A percentile compares a stretch with the other conserved stretches of the same genome.
Evolutionary conservation across 2,888 invertebrate species (phyloP).

Genomic region (Hartigia nigra): DNA sequence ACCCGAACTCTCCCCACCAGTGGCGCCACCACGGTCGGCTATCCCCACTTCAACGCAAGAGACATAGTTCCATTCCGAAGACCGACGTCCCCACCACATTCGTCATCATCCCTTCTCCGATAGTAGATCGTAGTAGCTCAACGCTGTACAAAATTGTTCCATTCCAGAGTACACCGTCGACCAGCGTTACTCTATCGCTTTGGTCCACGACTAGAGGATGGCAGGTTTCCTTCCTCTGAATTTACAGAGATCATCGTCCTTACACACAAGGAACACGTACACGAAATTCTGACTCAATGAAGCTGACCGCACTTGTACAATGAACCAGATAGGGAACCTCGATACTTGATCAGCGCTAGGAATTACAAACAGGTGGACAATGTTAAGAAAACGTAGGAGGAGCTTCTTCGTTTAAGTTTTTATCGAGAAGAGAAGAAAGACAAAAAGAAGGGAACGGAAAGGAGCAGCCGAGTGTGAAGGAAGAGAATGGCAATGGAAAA

Average conservation of each 20-base stretch:
- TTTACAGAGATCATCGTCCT: background rate
- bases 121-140: background rate
- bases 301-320: background rate
- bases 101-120: slow-evolving; percentile 24
- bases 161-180: background rate
- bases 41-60: slow-evolving; percentile 12
- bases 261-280: background rate
- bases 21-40: slow-evolving; percentile 25
- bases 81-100: slow-evolving; percentile 23
- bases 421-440: background rate
- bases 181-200: background rate
- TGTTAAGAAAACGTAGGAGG: background rate
- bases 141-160: background rate
- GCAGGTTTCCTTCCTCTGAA: background rate
- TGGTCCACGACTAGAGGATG: background rate
- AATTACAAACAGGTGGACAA: background rate
- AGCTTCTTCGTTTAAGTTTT: background rate
- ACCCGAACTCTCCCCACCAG: slow-evolving; percentile 27
- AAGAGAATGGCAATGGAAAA: slow-evolving; percentile 28
- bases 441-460: slow-evolving; percentile 4
- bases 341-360: background rate
- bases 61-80: background rate
- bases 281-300: background rate
- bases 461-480: slow-evolving; percentile 19
- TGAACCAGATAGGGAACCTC: background rate